These are phyloP conservation scores for Clitarchus hookeri DNA, from an alignment of 2,888 invertebrate species.

Conservation along the genomic window DNA sequence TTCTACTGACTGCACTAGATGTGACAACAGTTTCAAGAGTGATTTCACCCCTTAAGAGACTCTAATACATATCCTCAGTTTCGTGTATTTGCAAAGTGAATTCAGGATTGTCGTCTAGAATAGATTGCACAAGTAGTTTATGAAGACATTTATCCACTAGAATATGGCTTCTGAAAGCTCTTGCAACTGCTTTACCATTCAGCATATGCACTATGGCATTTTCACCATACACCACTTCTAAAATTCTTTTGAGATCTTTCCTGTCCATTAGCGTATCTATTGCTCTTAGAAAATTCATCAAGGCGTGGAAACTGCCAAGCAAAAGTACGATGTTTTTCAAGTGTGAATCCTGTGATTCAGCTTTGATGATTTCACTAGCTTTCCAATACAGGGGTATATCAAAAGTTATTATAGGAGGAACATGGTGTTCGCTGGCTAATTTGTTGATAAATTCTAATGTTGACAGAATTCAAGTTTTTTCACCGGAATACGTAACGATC, in stretches of 20 bases:
- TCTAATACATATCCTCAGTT: neutral
- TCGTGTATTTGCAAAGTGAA: neutral
- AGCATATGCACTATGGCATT: neutral
- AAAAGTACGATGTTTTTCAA: neutral
- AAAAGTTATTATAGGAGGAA: no score
- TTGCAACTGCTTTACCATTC: no score
- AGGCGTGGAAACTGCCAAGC: neutral
- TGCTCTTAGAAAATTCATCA: neutral
- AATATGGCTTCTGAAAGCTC: no score
- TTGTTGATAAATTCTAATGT: neutral
- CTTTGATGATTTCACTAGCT: neutral
- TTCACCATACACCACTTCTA: neutral
- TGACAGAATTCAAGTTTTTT: constrained; percentile 3
- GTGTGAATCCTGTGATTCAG: neutral
- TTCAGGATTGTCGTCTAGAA: neutral
- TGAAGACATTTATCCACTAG: no score
- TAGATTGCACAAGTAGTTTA: no score
- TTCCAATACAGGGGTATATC: no score
- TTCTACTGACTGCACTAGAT: no score
- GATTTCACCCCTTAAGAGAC: neutral
- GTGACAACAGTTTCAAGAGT: no score
- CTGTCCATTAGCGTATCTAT: neutral
- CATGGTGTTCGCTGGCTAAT: neutral
- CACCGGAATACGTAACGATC: neutral
- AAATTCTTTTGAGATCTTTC: neutral